Conservation (phyloP, 2,797 vertebrate genomes). For the Neosilurus hyrtlii region DNA sequence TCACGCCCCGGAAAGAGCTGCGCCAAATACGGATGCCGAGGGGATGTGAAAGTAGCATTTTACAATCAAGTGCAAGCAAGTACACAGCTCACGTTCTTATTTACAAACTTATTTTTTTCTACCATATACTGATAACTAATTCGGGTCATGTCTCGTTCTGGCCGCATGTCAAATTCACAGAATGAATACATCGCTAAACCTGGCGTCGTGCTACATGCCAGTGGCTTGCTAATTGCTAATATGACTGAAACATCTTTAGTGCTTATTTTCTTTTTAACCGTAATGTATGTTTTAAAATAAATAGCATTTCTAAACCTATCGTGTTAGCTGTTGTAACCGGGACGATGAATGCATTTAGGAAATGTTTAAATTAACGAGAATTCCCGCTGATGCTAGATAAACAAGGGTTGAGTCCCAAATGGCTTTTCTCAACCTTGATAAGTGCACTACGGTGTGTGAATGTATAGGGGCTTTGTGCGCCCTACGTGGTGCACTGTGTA, state of each 20-base stretch:
- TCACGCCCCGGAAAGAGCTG: slow-evolving; percentile 46
- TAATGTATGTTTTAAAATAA: neutral
- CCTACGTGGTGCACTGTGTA: neutral
- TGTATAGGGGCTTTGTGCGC: neutral
- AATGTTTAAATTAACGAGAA: neutral
- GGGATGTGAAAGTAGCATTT: slow-evolving; percentile 45
- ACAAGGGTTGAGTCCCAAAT: neutral
- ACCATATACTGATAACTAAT: neutral
- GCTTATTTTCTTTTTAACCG: neutral
- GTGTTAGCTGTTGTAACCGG: neutral
- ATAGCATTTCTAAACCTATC: no score
- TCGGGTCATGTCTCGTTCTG: neutral
- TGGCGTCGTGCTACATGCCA: slow-evolving; percentile 12
- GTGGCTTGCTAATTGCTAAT: slow-evolving; percentile 29
- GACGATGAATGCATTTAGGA: neutral
- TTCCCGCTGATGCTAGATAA: neutral
- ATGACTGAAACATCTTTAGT: slow-evolving; percentile 20
- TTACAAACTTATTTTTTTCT: neutral
- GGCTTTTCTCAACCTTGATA: neutral
- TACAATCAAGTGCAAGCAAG: slow-evolving; percentile 24
- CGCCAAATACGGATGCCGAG: slow-evolving; percentile 54
- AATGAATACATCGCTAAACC: neutral
- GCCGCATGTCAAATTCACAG: neutral
- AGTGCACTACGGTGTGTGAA: neutral
- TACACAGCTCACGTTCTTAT: neutral